Conservation (phyloP, 2,888 invertebrate genomes). For the Onchidella celtica region DNA sequence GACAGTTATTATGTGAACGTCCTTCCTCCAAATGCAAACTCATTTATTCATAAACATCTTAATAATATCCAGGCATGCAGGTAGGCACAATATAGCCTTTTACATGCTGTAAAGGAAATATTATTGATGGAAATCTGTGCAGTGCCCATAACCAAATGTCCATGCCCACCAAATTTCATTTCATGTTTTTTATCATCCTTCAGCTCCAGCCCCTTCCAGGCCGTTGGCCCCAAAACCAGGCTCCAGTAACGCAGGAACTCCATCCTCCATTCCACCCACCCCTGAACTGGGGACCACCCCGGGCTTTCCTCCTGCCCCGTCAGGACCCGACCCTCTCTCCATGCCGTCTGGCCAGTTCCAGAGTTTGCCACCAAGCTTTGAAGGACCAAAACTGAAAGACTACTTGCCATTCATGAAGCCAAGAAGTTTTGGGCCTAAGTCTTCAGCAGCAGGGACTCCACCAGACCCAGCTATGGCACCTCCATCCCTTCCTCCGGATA, state of each 20-base stretch:
- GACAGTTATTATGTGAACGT: too few relatives aligned
- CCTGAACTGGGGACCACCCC: not conserved
- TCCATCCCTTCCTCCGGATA: conserved; percentile 6
- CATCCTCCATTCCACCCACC: not conserved
- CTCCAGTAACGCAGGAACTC: not conserved
- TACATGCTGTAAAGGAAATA: too few relatives aligned
- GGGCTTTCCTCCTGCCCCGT: not conserved
- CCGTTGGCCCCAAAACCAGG: conserved; percentile 71
- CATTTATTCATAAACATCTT: too few relatives aligned
- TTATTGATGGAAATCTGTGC: too few relatives aligned
- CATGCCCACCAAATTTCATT: not conserved
- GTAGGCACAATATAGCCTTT: too few relatives aligned
- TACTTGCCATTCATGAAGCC: conserved; percentile 89
- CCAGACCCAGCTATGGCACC: conserved; percentile 6
- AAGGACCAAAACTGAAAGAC: conserved; percentile 90
- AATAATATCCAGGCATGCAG: too few relatives aligned
- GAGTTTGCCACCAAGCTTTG: conserved; percentile 62
- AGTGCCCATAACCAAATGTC: too few relatives aligned
- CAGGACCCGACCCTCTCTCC: not conserved
- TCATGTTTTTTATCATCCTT: conserved; percentile 58
- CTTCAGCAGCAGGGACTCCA: conserved; percentile 47
- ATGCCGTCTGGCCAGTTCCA: conserved; percentile 30
- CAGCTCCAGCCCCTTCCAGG: conserved; percentile 63
- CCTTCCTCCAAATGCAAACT: too few relatives aligned
- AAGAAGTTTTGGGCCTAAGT: conserved; percentile 75